A percentile compares a stretch with the other conserved stretches of the same genome.
Conservation (phyloP, 2,797 vertebrate species). For the Brachymystax lenok region DNA sequence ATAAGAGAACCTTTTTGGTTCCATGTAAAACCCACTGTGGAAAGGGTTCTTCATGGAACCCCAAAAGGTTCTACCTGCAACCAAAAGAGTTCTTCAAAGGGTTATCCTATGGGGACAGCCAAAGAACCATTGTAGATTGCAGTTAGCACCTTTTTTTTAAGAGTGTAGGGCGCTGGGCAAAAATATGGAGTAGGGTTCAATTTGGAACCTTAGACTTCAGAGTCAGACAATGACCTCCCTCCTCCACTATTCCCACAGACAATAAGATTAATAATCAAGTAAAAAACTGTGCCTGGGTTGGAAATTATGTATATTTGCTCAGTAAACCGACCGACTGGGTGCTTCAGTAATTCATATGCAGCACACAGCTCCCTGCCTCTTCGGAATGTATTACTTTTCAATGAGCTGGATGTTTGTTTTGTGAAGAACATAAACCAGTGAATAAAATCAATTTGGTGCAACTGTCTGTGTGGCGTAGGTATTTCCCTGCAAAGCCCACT, state of each 20-base stretch:
- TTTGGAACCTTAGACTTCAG: too few species aligned
- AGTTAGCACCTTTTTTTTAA: too few species aligned
- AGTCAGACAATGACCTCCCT: background rate
- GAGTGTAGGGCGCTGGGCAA: too few species aligned
- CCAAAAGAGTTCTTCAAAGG: too few species aligned
- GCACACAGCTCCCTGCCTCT: conserved; percentile 19
- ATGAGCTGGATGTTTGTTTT: conserved; percentile 47
- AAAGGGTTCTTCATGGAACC: too few species aligned
- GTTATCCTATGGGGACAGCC: too few species aligned
- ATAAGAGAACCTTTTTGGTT: too few species aligned
- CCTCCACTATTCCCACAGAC: background rate
- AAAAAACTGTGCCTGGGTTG: background rate
- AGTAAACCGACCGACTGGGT: background rate
- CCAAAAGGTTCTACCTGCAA: too few species aligned
- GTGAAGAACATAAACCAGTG: conserved; percentile 41
- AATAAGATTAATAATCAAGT: conserved; percentile 3
- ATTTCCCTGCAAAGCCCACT: conserved; percentile 30
- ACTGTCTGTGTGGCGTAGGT: conserved; percentile 37
- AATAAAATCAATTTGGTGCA: conserved; percentile 50
- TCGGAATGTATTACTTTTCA: conserved; percentile 45
- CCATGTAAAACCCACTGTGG: too few species aligned
- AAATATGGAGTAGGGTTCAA: too few species aligned
- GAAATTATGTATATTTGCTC: conserved; percentile 15
- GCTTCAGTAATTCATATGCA: conserved; percentile 6
- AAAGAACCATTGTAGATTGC: too few species aligned